Conservation (phyloP, 1,140 invertebrate species). For the Hetaerina americana region DNA sequence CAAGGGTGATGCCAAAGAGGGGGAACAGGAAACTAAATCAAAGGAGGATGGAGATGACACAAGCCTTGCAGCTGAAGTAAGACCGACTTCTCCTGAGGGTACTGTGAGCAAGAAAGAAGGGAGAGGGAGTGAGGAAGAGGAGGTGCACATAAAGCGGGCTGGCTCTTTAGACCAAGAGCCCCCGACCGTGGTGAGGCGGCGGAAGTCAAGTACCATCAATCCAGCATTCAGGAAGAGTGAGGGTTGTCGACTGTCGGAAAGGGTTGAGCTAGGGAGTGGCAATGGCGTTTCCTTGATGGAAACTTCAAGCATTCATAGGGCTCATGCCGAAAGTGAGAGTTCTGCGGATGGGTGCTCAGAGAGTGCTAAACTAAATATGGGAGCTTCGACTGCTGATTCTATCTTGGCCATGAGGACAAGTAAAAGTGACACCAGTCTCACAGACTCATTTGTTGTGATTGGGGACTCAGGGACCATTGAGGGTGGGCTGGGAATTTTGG, state of each 20-base stretch:
- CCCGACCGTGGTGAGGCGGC: conserved; percentile 39
- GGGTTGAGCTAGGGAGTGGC: conserved; percentile 20
- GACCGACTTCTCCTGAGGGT: conserved; percentile 8
- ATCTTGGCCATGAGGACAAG: conserved; percentile 48
- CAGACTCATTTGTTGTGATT: conserved; percentile 79
- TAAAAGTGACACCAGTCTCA: conserved; percentile 82
- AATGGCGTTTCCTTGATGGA: background rate
- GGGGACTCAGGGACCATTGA: conserved; percentile 38
- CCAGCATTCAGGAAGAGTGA: conserved; percentile 53
- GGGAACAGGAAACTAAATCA: conserved; percentile 5
- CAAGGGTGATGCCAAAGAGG: background rate
- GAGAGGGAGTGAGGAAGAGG: background rate
- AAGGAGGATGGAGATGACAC: conserved; percentile 9
- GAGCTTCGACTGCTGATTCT: background rate
- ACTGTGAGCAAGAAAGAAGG: too few species aligned
- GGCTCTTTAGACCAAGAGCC: conserved; percentile 4
- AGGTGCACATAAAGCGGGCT: background rate
- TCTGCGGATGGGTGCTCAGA: conserved; percentile 22
- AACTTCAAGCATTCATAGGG: conserved; percentile 12
- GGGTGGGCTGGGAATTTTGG: conserved; percentile 17
- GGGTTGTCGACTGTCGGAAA: conserved; percentile 26
- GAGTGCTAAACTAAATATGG: too few species aligned
- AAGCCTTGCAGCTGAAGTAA: background rate
- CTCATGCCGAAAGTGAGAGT: conserved; percentile 25
- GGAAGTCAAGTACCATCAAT: conserved; percentile 43